Evolutionary conservation across 2,113 vertebrate species (phyloP).

Genomic region (Platysteira castanea): DNA sequence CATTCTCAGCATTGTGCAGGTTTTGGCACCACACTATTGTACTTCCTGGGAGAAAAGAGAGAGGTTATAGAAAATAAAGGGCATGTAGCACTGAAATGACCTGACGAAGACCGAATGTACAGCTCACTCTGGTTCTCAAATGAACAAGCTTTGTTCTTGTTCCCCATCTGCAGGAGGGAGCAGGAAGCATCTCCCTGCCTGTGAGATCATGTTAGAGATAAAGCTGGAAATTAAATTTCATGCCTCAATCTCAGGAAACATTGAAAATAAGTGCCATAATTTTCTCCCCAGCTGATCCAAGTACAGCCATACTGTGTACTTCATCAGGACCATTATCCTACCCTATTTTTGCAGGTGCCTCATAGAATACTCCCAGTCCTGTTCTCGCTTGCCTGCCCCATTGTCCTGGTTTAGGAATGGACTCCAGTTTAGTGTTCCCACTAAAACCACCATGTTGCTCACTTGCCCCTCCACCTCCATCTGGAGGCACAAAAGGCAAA

Average conservation of each 20-base stretch:
- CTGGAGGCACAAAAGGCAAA: neutral
- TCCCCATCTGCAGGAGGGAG: neutral
- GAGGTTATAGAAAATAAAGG: neutral
- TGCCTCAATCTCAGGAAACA: neutral
- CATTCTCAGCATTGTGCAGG: neutral
- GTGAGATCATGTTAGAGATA: neutral
- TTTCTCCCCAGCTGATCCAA: neutral
- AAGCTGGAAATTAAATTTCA: slow-evolving; percentile 26
- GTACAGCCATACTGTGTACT: neutral
- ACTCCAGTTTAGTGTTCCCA: neutral
- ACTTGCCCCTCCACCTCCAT: neutral
- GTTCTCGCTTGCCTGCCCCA: neutral
- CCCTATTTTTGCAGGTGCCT: neutral
- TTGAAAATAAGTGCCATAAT: neutral
- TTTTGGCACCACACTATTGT: neutral
- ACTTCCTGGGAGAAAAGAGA: neutral
- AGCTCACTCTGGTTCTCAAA: neutral
- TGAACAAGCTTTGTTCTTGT: neutral
- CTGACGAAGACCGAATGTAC: neutral
- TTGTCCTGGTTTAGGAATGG: neutral
- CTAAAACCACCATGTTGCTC: neutral
- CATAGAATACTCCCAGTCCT: neutral
- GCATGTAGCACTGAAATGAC: neutral
- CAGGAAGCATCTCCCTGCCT: neutral
- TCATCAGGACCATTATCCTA: neutral